phyloP scores from a whole-genome alignment of 2,797 vertebrate genomes.

The Catostomus latipinnis region DNA sequence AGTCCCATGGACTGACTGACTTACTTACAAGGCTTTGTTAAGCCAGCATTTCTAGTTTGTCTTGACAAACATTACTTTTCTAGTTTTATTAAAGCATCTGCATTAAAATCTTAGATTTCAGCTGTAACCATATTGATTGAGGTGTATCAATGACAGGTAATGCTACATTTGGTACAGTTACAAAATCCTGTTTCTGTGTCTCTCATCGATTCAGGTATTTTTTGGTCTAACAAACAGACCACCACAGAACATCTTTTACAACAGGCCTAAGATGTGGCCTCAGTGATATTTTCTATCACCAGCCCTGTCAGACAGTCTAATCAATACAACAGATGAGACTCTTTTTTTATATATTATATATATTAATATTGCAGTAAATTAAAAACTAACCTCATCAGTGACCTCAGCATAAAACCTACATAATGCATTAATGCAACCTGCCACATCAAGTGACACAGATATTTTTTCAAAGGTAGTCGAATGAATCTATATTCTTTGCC shows the following conservation, averaged over 20 bases:
- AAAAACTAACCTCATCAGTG: slow-evolving; percentile 3
- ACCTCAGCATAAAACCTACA: slow-evolving; percentile 1
- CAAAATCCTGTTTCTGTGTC: no score
- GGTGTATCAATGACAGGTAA: background rate
- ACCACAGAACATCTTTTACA: background rate
- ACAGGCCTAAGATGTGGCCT: background rate
- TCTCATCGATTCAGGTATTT: background rate
- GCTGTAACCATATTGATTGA: background rate
- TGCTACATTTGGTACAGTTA: background rate
- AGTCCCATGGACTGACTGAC: no score
- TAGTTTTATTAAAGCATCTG: background rate
- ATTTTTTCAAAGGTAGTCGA: slow-evolving; percentile 2
- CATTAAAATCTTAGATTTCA: background rate
- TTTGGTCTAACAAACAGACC: background rate
- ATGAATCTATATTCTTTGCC: background rate
- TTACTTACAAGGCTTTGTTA: no score
- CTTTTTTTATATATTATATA: background rate
- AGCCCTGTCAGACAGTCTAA: slow-evolving; percentile 18
- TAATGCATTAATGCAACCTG: background rate
- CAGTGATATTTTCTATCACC: background rate
- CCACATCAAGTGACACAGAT: background rate
- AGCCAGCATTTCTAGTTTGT: background rate
- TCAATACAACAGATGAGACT: slow-evolving; percentile 18
- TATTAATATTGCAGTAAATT: background rate
- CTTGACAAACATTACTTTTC: background rate